Conservation (phyloP, 2,888 invertebrate genomes). For the Argynnis bischoffii region DNA sequence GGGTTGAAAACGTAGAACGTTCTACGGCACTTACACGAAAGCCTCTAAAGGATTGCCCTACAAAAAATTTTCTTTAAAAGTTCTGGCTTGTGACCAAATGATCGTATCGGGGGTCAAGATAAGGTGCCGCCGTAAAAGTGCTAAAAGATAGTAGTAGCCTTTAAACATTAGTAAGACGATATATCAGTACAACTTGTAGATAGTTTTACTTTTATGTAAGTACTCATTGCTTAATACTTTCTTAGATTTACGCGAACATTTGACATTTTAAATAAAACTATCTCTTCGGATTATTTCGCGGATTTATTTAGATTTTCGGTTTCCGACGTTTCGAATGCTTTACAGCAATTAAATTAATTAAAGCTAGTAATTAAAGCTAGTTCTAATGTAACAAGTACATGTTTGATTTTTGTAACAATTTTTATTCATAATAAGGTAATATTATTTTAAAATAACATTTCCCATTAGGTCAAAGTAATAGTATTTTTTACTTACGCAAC, state of each 20-base stretch:
- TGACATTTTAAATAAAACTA: too few species aligned
- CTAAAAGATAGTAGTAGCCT: conserved; percentile 27
- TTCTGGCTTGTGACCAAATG: conserved; percentile 34
- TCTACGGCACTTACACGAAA: conserved; percentile 16
- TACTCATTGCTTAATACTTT: not conserved
- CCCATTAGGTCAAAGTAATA: too few species aligned
- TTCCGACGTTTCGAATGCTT: too few species aligned
- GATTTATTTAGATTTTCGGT: too few species aligned
- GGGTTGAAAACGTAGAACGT: not conserved
- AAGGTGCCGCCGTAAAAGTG: conserved; percentile 34
- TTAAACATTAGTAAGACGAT: conserved; percentile 31
- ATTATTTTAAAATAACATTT: too few species aligned
- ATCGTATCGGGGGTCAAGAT: conserved; percentile 36
- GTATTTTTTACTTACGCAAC: not conserved
- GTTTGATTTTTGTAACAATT: too few species aligned
- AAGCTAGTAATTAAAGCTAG: too few species aligned
- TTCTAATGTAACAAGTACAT: too few species aligned
- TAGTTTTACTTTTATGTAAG: conserved; percentile 15
- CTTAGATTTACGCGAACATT: too few species aligned
- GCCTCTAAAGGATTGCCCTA: conserved; percentile 15
- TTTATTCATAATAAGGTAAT: too few species aligned
- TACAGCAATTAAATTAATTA: too few species aligned
- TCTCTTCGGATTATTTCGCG: too few species aligned
- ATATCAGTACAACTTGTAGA: conserved; percentile 22
- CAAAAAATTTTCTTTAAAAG: conserved; percentile 33